Evolutionary conservation across 2,888 invertebrate species (phyloP).

Genomic region (Cerastoderma edule): DNA sequence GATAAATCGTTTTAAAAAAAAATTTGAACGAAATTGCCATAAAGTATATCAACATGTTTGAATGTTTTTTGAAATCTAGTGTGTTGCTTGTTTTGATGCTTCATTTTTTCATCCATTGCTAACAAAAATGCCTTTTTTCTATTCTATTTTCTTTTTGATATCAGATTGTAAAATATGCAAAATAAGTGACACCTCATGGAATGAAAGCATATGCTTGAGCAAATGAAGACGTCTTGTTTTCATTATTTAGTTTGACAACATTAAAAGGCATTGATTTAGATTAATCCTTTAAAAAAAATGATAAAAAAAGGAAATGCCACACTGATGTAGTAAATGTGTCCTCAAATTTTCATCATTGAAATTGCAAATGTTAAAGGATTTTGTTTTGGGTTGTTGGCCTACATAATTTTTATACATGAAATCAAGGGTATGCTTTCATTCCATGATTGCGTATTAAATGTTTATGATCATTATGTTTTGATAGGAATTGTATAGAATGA

Average conservation of each 20-base stretch:
- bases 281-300: too few species aligned
- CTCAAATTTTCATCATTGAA: too few species aligned
- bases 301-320: too few species aligned
- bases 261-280: too few species aligned
- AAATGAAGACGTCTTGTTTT: background rate
- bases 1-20: constrained; percentile 30
- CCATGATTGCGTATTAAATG: constrained; percentile 1
- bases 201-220: background rate
- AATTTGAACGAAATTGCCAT: constrained; percentile 19
- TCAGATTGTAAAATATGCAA: constrained; percentile 22
- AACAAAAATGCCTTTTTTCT: constrained; percentile 13
- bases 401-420: too few species aligned
- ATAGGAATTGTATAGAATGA: background rate
- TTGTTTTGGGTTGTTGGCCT: too few species aligned
- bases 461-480: background rate
- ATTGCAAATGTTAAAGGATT: too few species aligned
- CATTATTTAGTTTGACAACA: too few species aligned
- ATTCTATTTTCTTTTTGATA: constrained; percentile 1
- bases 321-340: too few species aligned
- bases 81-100: constrained; percentile 24
- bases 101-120: constrained; percentile 22
- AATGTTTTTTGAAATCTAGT: constrained; percentile 3
- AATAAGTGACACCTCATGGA: background rate
- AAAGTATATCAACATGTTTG: constrained; percentile 20
- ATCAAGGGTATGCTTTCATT: constrained; percentile 7